Evolutionary conservation across 2,888 invertebrate genomes (phyloP).

Genomic region (Phrixothrix hirtus): DNA sequence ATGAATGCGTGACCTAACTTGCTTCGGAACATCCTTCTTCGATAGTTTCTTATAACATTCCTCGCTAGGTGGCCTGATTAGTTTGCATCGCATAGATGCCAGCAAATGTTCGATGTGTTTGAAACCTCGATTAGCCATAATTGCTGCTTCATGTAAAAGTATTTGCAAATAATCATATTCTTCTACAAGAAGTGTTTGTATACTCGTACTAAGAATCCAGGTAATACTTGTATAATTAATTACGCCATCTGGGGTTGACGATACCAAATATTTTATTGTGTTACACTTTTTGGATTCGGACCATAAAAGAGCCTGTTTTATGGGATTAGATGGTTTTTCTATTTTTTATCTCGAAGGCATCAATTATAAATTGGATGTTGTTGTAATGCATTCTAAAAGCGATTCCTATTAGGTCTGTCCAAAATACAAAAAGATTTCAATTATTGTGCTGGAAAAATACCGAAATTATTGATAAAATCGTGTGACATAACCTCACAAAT

Average conservation of each 20-base stretch:
- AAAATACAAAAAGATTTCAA: too few species aligned
- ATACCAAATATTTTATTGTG: too few species aligned
- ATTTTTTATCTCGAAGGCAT: slow-evolving; percentile 50
- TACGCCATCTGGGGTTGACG: too few species aligned
- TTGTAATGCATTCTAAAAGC: too few species aligned
- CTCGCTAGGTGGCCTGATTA: slow-evolving; percentile 36
- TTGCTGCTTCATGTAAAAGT: slow-evolving; percentile 1
- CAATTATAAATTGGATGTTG: too few species aligned
- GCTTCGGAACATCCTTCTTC: slow-evolving; percentile 29
- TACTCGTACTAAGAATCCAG: slow-evolving; percentile 28
- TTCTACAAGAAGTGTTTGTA: slow-evolving; percentile 18
- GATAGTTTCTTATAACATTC: slow-evolving; percentile 12
- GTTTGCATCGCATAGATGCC: slow-evolving; percentile 18
- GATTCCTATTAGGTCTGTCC: too few species aligned
- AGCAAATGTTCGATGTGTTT: slow-evolving; percentile 31
- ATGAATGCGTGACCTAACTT: slow-evolving; percentile 12
- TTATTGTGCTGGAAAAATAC: too few species aligned
- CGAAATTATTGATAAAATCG: too few species aligned
- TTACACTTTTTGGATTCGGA: slow-evolving; percentile 43
- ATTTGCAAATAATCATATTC: slow-evolving; percentile 6
- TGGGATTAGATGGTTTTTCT: too few species aligned
- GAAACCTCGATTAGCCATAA: slow-evolving; percentile 29
- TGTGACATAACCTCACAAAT: too few species aligned
- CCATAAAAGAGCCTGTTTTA: slow-evolving; percentile 47
- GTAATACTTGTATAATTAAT: slow-evolving; percentile 33